Base-by-base conservation (phyloP, 2,888 invertebrate species). In the Cryptophagus acutangulus region DNA sequence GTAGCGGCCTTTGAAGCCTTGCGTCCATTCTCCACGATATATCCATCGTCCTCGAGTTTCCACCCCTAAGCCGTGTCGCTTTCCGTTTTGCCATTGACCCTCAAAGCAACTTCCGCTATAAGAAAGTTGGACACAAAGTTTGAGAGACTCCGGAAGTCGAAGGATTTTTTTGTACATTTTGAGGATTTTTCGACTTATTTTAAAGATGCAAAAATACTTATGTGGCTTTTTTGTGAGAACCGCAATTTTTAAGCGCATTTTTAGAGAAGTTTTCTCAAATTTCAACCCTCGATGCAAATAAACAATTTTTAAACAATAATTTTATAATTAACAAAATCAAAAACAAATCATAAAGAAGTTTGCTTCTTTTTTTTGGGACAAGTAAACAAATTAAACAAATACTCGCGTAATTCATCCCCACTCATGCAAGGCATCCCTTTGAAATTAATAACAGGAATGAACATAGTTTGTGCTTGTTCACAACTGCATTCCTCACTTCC, bases 61-160 rank as follows among this genome's bases (percentile, higher is more conserved):
- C 65, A 96, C 90, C 45, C 99, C 99, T 63, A 97, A 76, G 6
- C 97, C 99, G 70, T 99, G 97, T 38, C 97, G 80, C 72, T 96
- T 94, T 51, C 99, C 99, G 70, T 96, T 96, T 73, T 95, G 96
- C 99, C 99, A 99, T 73, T 97, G 95, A 46, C 99, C 99, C 72
- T 94, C 93, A 75, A 86, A 96, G 56, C 89, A 85, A 67, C 93
- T 93, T 38, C 95, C 96, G 71, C 91, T 92, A 77, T 28, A 77
- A 77, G 66, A 59, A 42, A 26, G 12, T 4, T 6, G 3, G n/a
- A n/a, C n/a, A n/a, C n/a, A n/a, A n/a, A n/a, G n/a, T n/a, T n/a
- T n/a, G n/a, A n/a, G n/a, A n/a, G n/a, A n/a, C n/a, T n/a, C n/a
- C n/a, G n/a, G n/a, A n/a, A n/a, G n/a, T n/a, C n/a, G n/a, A n/a